Conservation (phyloP, 2,113 vertebrate genomes). For the Rallus limicola region DNA sequence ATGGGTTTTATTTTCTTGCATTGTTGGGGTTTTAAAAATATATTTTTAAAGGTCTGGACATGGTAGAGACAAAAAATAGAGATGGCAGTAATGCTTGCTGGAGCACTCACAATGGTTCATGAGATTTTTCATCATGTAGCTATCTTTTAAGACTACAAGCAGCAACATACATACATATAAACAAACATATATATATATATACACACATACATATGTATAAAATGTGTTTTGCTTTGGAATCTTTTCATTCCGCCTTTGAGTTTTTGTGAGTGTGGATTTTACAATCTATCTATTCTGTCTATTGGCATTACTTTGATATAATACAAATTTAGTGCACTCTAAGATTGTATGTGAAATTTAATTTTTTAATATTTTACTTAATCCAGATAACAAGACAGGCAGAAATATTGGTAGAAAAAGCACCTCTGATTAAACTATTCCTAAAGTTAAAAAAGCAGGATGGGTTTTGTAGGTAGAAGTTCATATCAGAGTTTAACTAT, state of each 20-base stretch:
- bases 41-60: not conserved
- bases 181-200: too few species aligned
- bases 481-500: not conserved
- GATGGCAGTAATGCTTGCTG: not conserved
- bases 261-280: not conserved
- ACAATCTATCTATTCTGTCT: not conserved
- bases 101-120: not conserved
- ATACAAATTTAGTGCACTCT: not conserved
- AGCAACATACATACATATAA: not conserved
- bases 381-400: not conserved
- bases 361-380: not conserved
- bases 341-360: not conserved
- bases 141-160: not conserved
- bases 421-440: not conserved
- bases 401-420: not conserved
- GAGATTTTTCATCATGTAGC: not conserved
- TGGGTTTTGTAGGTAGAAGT: not conserved
- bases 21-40: not conserved
- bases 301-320: not conserved
- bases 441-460: not conserved
- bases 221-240: not conserved
- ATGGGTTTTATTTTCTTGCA: not conserved
- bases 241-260: not conserved
- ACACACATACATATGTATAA: too few species aligned
- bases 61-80: not conserved